Base-by-base conservation (phyloP, 2,888 invertebrate species). In the Mechanitis mazaeus region DNA sequence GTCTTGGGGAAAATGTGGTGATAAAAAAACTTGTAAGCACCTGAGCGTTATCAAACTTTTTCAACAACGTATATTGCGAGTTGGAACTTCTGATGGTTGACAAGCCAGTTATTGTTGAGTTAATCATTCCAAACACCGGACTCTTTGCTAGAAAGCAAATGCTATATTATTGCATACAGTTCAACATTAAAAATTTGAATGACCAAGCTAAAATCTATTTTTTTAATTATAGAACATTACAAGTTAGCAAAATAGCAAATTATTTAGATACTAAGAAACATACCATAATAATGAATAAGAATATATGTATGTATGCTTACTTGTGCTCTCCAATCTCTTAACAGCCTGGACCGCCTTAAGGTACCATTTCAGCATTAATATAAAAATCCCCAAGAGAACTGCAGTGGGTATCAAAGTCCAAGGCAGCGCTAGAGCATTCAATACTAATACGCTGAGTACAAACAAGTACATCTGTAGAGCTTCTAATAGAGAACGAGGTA, bases 101-200 rank as follows among this genome's bases (percentile, higher is more conserved):
- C 6, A 96, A 84, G 12, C 96, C 96, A 65, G 93, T 91, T 53
- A 96, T 87, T 0, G 95, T 93, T 2, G 95, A 93, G 70, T 93
- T 94, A 38, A 96, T 87, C 85, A 95, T 95, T 5, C 95, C 93
- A 76, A 95, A 95, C 1, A 96, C 94, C 0, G 96, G 96, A 75
- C 95, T 95, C 67, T 94, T 92, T 31, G 94, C 95, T 95, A 84
- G 60, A 74, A 71, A 63, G 62, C 58, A 65, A 64, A 55, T 46
- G 28, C 6, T 47, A 20, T 3, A 47, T 6, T 47, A 47, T 47
- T 47, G 20, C 20, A 20, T 20, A 20, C 20, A 20, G 20, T 20
- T 20, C 20, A 20, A 1, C 20, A 20, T 20, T 20, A 0, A 20
- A 20, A 20, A 20, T 20, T 20, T 20, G 1, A 35, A 35, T 35